These are phyloP conservation scores for Pomphorhynchus laevis DNA, from an alignment of 1,140 invertebrate genomes.

Conservation along the genomic window DNA sequence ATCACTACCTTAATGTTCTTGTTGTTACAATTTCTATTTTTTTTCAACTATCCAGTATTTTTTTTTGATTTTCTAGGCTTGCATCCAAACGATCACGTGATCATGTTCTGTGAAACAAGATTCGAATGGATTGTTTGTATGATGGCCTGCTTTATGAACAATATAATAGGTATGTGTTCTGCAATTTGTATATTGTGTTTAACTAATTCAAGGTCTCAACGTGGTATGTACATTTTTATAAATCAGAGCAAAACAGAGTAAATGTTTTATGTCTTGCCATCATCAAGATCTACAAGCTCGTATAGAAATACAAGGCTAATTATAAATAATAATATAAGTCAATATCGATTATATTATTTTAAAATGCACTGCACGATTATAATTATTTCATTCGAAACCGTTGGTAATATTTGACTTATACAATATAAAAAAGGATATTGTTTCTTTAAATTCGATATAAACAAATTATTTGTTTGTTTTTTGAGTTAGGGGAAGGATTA, in stretches of 20 bases:
- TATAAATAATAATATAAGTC: too few species aligned
- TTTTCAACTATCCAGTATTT: constrained; percentile 27
- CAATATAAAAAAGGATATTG: too few species aligned
- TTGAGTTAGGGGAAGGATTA: too few species aligned
- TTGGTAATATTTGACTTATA: too few species aligned
- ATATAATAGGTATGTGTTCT: constrained; percentile 31
- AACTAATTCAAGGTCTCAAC: too few species aligned
- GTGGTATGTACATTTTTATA: constrained; percentile 2
- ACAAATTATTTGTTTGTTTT: too few species aligned
- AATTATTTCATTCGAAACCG: too few species aligned
- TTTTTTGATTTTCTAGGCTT: constrained; percentile 29
- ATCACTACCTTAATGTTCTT: not conserved
- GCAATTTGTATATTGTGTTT: too few species aligned
- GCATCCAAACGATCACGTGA: constrained; percentile 32
- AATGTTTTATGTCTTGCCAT: not conserved
- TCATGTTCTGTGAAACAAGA: constrained; percentile 77
- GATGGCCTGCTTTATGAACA: constrained; percentile 61
- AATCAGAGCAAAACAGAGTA: not conserved
- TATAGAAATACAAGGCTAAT: too few species aligned
- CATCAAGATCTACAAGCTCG: not conserved
- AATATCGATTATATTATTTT: too few species aligned
- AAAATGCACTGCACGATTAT: too few species aligned
- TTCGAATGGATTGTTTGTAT: constrained; percentile 81
- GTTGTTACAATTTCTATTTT: not conserved
- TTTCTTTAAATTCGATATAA: too few species aligned